Percentiles rank a stretch among this genome's conserved stretches.
phyloP scores from a whole-genome alignment of 2,888 invertebrate species.

The Metallyticus violacea region DNA sequence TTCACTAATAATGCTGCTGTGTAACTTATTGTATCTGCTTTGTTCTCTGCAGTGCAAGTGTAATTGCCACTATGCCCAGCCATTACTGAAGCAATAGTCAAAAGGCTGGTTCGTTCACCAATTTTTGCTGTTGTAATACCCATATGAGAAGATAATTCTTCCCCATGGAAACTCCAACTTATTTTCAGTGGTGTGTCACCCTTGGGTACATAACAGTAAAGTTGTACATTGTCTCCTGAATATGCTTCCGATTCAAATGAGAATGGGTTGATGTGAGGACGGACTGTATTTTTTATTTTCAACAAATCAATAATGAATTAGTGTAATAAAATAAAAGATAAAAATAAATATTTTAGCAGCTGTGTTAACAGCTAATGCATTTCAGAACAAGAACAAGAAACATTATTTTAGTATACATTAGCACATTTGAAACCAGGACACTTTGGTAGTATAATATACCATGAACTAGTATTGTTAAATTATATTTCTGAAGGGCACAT shows the following conservation, averaged over 20 bases:
- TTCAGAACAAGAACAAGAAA: too few relatives aligned
- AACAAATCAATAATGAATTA: background rate
- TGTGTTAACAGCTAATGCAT: too few relatives aligned
- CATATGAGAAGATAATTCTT: conserved; percentile 34
- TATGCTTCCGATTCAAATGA: conserved; percentile 43
- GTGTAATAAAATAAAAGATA: background rate
- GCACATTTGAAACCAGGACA: too few relatives aligned
- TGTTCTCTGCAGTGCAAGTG: conserved; percentile 52
- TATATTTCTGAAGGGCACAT: too few relatives aligned
- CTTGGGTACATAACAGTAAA: conserved; percentile 41
- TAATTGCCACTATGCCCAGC: conserved; percentile 72
- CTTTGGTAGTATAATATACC: too few relatives aligned
- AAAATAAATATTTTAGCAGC: too few relatives aligned
- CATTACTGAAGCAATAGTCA: conserved; percentile 48
- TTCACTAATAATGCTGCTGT: conserved; percentile 36
- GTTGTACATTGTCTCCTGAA: conserved; percentile 41
- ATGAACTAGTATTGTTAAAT: too few relatives aligned
- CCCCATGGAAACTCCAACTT: conserved; percentile 39
- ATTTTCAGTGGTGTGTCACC: conserved; percentile 41
- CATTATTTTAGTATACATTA: too few relatives aligned
- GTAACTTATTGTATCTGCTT: conserved; percentile 42
- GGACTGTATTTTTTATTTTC: conserved; percentile 11
- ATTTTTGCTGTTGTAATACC: conserved; percentile 44
- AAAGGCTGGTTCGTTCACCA: conserved; percentile 46
- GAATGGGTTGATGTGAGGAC: conserved; percentile 41